These are phyloP conservation scores for Galerucella nymphaeae DNA, from an alignment of 2,888 invertebrate genomes.

Conservation along the genomic window DNA sequence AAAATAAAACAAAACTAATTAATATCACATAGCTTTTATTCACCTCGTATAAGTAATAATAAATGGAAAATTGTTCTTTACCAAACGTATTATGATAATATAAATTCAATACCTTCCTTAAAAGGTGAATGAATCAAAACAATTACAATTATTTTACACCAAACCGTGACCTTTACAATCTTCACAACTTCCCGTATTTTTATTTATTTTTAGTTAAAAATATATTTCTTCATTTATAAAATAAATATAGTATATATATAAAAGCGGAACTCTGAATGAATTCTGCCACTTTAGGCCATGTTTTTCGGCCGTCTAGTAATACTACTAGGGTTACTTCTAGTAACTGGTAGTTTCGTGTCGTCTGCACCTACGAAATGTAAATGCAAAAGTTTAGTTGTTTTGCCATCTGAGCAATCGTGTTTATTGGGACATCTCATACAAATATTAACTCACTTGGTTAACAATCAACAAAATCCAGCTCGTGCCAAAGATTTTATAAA, in stretches of 20 bases:
- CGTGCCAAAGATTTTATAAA: constrained; percentile 35
- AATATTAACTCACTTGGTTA: constrained; percentile 52
- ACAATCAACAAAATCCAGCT: constrained; percentile 44
- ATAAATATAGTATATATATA: constrained; percentile 18
- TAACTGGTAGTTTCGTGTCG: constrained; percentile 9
- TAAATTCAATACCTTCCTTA: neutral
- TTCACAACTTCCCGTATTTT: constrained; percentile 14
- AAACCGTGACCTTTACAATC: constrained; percentile 6
- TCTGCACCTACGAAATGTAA: constrained; percentile 44
- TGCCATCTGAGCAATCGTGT: constrained; percentile 52
- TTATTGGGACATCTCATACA: constrained; percentile 54
- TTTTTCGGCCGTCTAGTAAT: constrained; percentile 26
- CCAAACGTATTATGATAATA: no score
- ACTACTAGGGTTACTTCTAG: constrained; percentile 27
- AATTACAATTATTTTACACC: constrained; percentile 5
- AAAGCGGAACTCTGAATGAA: neutral
- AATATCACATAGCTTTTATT: neutral
- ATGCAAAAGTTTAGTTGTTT: constrained; percentile 43
- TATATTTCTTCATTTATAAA: neutral
- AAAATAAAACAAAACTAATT: constrained; percentile 60
- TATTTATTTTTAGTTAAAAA: neutral
- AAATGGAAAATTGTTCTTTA: no score
- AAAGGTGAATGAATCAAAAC: constrained; percentile 18
- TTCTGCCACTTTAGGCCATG: constrained; percentile 26
- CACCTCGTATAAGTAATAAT: no score